A percentile compares a stretch with the other conserved stretches of the same genome.
phyloP scores from a whole-genome alignment of 1,140 invertebrate genomes.

The Hermetia illucens region DNA sequence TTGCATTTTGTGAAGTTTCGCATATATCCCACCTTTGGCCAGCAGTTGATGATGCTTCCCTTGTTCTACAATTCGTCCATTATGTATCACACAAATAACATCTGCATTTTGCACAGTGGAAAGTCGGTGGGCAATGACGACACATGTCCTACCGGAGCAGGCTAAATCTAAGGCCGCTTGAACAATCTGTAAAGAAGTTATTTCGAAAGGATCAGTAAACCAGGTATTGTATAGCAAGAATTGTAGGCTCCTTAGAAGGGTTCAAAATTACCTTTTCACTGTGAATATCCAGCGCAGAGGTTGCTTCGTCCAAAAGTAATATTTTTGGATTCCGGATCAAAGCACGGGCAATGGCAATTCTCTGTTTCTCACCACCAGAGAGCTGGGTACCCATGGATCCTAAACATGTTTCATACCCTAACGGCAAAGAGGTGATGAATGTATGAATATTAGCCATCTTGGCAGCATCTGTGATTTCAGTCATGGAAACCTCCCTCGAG shows the following conservation, averaged over 20 bases:
- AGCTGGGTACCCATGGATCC: conserved; percentile 55
- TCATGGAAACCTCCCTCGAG: conserved; percentile 36
- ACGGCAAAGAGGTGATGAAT: conserved; percentile 57
- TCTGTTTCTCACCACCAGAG: conserved; percentile 62
- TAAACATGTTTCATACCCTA: conserved; percentile 59
- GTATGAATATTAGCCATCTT: conserved; percentile 68
- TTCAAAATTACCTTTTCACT: conserved; percentile 36
- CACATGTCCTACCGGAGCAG: conserved; percentile 43
- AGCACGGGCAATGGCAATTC: conserved; percentile 64
- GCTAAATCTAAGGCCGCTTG: conserved; percentile 46
- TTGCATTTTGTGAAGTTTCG: conserved; percentile 43
- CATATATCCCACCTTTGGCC: conserved; percentile 59
- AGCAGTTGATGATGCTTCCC: conserved; percentile 73
- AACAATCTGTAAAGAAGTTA: conserved; percentile 35
- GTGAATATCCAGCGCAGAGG: conserved; percentile 62
- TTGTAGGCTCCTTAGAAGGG: too few species aligned
- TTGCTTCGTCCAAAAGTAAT: conserved; percentile 67
- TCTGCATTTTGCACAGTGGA: conserved; percentile 57
- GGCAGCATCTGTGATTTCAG: conserved; percentile 60
- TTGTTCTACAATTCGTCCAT: conserved; percentile 59
- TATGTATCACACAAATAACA: conserved; percentile 64
- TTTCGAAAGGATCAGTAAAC: too few species aligned
- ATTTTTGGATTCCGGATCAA: conserved; percentile 56
- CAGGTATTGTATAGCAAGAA: too few species aligned
- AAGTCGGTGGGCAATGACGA: conserved; percentile 57